Evolutionary conservation across 2,888 invertebrate genomes (phyloP).

Genomic region (Eupithecia tripunctaria): DNA sequence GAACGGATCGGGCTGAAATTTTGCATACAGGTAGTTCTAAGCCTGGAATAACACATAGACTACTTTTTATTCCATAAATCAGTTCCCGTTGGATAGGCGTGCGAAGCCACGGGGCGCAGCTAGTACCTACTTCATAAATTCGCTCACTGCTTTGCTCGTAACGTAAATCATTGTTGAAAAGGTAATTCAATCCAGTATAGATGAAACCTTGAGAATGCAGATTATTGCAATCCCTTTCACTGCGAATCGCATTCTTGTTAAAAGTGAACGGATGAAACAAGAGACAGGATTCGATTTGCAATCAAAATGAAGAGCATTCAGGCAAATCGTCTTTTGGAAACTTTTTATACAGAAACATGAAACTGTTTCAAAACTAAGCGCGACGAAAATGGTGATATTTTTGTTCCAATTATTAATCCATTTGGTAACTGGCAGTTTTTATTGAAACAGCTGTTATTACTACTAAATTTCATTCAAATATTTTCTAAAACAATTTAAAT

Average conservation of each 20-base stretch:
- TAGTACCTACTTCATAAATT: neutral
- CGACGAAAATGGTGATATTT: neutral
- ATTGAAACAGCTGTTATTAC: slow-evolving; percentile 11
- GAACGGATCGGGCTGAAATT: too few species aligned
- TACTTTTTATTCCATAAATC: too few species aligned
- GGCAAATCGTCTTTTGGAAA: slow-evolving; percentile 52
- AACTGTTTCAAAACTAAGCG: neutral
- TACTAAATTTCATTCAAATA: slow-evolving; percentile 17
- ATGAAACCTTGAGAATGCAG: slow-evolving; percentile 43
- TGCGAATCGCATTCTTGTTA: slow-evolving; percentile 39
- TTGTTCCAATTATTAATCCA: slow-evolving; percentile 46
- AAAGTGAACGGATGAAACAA: slow-evolving; percentile 66
- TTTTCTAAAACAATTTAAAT: slow-evolving; percentile 18
- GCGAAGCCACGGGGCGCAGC: too few species aligned
- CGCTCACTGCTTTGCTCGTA: neutral
- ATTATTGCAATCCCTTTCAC: slow-evolving; percentile 36
- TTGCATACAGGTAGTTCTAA: too few species aligned
- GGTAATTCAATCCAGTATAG: neutral
- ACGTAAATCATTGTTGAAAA: neutral
- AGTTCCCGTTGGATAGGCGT: too few species aligned
- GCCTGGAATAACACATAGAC: too few species aligned
- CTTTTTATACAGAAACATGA: slow-evolving; percentile 10
- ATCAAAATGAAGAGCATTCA: slow-evolving; percentile 49
- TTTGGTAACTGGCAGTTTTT: slow-evolving; percentile 26
- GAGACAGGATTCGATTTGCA: slow-evolving; percentile 56